These are phyloP conservation scores for Eupsilia transversa DNA, from an alignment of 2,888 invertebrate species.

Conservation along the genomic window DNA sequence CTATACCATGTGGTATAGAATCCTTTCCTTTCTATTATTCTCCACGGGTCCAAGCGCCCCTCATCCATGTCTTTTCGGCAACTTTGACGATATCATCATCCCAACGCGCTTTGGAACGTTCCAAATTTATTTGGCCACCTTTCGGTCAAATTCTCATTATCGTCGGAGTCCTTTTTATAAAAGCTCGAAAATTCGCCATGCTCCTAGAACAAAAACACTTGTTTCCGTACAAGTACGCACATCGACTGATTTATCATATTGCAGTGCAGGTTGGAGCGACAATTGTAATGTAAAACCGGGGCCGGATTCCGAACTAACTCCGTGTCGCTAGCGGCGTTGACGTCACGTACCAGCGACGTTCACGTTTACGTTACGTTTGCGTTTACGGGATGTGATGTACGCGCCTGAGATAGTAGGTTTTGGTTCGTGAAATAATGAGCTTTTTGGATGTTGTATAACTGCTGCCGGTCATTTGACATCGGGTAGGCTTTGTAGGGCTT, in stretches of 20 bases:
- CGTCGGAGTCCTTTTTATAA: too few species aligned
- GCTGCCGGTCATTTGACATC: background rate
- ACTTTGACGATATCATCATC: background rate
- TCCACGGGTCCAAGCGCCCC: background rate
- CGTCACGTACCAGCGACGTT: conserved; percentile 60
- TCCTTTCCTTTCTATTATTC: background rate
- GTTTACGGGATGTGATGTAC: conserved; percentile 55
- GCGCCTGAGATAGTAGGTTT: conserved; percentile 56
- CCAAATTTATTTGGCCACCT: too few species aligned
- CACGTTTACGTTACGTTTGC: conserved; percentile 56
- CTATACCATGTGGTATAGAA: too few species aligned
- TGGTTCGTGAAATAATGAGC: conserved; percentile 23
- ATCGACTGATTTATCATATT: conserved; percentile 85
- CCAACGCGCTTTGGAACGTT: too few species aligned
- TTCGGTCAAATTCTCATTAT: too few species aligned
- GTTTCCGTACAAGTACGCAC: conserved; percentile 71
- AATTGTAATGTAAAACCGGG: conserved; percentile 84
- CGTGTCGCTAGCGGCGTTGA: conserved; percentile 50
- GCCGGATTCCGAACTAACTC: conserved; percentile 70
- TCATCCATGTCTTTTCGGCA: background rate
- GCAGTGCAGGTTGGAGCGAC: conserved; percentile 80
- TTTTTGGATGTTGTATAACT: conserved; percentile 28
- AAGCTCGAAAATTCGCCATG: too few species aligned
- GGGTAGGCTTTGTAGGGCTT: background rate
- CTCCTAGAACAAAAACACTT: conserved; percentile 56